Evolutionary conservation across 2,797 vertebrate species (phyloP).

Genomic region (Enteromius trimaculatus): DNA sequence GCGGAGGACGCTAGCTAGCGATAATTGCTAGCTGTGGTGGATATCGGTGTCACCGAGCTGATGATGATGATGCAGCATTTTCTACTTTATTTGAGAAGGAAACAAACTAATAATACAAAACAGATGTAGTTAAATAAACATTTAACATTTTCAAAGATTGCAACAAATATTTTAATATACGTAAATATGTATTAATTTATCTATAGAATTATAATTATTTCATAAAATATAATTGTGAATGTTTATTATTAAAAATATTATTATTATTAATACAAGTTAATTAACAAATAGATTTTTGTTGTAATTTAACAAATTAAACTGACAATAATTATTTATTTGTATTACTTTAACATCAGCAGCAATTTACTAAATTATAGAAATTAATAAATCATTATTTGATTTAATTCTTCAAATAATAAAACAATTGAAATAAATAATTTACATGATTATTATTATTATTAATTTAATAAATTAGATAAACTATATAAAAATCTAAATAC

Average conservation of each 20-base stretch:
- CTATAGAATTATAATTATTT: not conserved
- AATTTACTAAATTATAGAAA: not conserved
- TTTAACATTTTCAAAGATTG: not conserved
- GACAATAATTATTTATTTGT: not conserved
- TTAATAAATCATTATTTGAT: not conserved
- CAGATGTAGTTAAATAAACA: not conserved
- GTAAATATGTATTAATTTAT: not conserved
- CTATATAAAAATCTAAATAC: no score
- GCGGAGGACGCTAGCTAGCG: slow-evolving; percentile 26
- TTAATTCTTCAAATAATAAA: not conserved
- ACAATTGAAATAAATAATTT: not conserved
- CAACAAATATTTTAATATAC: not conserved
- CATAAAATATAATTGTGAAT: not conserved
- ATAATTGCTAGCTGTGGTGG: slow-evolving; percentile 23
- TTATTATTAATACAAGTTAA: not conserved
- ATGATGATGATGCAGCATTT: slow-evolving; percentile 55
- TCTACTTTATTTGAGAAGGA: slow-evolving; percentile 30
- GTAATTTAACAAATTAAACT: not conserved
- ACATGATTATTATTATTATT: no score
- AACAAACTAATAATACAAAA: slow-evolving; percentile 25
- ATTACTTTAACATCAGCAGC: not conserved
- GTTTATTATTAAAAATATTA: no score
- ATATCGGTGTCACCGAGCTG: slow-evolving; percentile 65
- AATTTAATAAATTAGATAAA: not conserved
- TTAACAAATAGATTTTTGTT: not conserved